phyloP scores from a whole-genome alignment of 35 echinoderm and acorn worm species.

The Ophiothrix spiculata region DNA sequence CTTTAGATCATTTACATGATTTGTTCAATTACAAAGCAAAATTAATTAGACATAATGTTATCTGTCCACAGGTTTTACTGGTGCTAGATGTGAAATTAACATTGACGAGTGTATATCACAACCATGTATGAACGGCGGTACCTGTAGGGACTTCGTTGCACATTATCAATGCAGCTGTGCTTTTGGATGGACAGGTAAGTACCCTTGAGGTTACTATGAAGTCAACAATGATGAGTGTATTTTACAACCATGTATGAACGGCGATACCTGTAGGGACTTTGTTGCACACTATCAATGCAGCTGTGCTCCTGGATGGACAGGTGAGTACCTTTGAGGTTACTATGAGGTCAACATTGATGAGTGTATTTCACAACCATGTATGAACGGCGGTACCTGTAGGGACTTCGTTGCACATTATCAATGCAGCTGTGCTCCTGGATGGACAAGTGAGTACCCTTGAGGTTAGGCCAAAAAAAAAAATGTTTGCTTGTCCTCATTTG shows the following conservation, averaged over 20 bases:
- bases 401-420: neutral
- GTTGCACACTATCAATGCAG: conserved; percentile 54
- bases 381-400: neutral
- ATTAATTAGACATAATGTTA: too few relatives aligned
- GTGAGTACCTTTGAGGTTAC: too few relatives aligned
- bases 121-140: neutral
- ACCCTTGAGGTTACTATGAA: conserved; percentile 35
- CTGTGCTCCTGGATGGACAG: conserved; percentile 82
- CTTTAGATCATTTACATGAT: too few relatives aligned
- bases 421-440: neutral
- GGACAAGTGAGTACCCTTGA: too few relatives aligned
- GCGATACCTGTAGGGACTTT: conserved; percentile 61
- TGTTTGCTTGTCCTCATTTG: too few relatives aligned
- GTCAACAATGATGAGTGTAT: conserved; percentile 82
- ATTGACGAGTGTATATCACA: neutral
- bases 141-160: neutral
- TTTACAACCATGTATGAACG: conserved; percentile 71
- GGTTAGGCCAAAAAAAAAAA: too few relatives aligned
- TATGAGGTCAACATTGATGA: too few relatives aligned
- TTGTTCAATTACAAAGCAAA: too few relatives aligned
- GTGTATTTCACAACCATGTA: neutral
- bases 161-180: neutral
- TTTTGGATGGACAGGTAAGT: neutral
- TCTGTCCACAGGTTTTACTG: neutral
- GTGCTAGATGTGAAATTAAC: conserved; percentile 3